A percentile compares a stretch with the other conserved stretches of the same genome.
phyloP scores from a whole-genome alignment of 2,113 vertebrate species.

The Actenoides hombroni region DNA sequence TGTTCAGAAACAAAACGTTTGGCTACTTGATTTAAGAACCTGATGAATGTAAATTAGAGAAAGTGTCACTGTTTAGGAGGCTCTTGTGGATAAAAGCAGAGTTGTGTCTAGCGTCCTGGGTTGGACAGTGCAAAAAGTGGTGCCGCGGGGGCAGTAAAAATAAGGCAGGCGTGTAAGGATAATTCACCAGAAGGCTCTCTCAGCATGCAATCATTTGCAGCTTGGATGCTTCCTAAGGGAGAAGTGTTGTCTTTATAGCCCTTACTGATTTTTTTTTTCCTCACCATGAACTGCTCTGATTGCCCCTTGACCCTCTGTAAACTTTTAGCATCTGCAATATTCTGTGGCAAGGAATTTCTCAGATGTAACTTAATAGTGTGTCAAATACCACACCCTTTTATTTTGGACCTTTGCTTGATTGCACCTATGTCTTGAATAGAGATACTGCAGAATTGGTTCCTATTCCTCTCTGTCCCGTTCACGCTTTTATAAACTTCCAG shows the following conservation, averaged over 20 bases:
- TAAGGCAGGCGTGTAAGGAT: not conserved
- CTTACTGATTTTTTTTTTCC: not conserved
- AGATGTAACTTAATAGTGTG: not conserved
- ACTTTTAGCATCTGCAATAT: not conserved
- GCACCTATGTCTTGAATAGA: no score
- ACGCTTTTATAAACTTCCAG: not conserved
- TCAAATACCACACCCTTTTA: not conserved
- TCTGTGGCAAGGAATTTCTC: not conserved
- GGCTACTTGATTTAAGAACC: not conserved
- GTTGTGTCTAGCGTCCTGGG: not conserved
- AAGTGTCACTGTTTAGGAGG: not conserved
- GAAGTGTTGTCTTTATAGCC: not conserved
- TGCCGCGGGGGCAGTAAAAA: not conserved
- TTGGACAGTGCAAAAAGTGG: not conserved
- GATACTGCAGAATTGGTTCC: not conserved
- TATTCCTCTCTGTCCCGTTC: not conserved
- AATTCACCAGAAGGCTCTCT: not conserved
- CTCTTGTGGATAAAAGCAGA: not conserved
- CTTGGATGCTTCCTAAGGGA: not conserved
- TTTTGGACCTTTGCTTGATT: not conserved
- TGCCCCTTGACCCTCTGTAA: not conserved
- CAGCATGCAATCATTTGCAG: not conserved
- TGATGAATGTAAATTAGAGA: not conserved
- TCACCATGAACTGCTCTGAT: not conserved
- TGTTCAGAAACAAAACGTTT: not conserved